Evolutionary conservation across 2,113 vertebrate genomes (phyloP).

Genomic region (Propithecus coquereli): DNA sequence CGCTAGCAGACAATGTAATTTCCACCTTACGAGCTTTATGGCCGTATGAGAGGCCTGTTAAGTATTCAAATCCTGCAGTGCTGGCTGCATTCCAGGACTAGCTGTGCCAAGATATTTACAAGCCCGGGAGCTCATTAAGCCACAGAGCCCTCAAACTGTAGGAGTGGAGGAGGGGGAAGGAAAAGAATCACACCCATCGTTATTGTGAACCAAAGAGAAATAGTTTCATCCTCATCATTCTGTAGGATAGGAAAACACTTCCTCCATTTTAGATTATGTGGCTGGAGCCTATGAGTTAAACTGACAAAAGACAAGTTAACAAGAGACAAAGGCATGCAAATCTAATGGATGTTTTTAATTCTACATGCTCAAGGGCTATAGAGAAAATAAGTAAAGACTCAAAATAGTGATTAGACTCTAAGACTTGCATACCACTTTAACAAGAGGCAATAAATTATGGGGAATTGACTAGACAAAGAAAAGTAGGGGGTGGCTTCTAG

Average conservation of each 20-base stretch:
- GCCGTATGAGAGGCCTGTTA: not conserved
- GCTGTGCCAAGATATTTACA: not conserved
- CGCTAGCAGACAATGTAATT: not conserved
- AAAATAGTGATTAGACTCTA: not conserved
- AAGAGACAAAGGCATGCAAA: not conserved
- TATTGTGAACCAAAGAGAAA: not conserved
- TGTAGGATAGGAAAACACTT: not conserved
- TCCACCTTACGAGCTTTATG: not conserved
- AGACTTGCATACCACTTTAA: not conserved
- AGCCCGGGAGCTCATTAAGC: not conserved
- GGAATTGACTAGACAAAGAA: not conserved
- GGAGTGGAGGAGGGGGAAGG: not conserved
- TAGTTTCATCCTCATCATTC: not conserved
- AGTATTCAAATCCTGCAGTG: not conserved
- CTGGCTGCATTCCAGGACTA: not conserved
- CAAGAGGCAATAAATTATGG: not conserved
- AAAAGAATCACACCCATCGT: not conserved
- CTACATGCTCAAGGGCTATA: not conserved
- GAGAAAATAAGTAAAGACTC: not conserved
- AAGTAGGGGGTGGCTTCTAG: not conserved
- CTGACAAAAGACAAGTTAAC: not conserved
- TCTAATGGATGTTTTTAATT: not conserved
- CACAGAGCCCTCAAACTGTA: not conserved
- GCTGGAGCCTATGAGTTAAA: not conserved
- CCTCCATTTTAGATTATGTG: not conserved